Base-by-base conservation (phyloP, 1,140 invertebrate genomes). In the Liolophura sinensis region DNA sequence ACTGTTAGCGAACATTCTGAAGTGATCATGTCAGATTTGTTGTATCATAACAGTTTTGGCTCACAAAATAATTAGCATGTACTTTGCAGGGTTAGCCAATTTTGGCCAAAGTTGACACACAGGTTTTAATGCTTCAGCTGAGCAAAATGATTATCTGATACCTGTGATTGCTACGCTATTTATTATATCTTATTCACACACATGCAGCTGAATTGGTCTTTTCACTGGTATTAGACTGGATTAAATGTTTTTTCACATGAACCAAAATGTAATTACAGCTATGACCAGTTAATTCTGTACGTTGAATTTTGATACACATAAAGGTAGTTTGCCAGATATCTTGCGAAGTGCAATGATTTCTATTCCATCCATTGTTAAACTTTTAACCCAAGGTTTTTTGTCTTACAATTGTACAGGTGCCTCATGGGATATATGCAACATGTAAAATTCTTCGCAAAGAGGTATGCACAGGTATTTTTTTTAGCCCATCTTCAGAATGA, bases 371-470 rank as follows among this genome's bases (percentile, higher is more conserved):
- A 14, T 25, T 27, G 58, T 25, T 16, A n/a, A 60, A 60, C 47
- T 18, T 15, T 14, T 16, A 60, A 60, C 18, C 16, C 27, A n/a
- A 51, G 16, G 49, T 16, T 51, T 62, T 18, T 22, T 62, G 12
- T 64, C 20, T 31, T 54, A 62, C 7, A 69, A 48, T 59, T 62
- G 67, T 71, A 55, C 67, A 79, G 78, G 68, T 93, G 52, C 92
- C 92, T 25, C 85, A 88, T 61, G 91, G 91, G 59, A 90, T 92
- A 67, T 93, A 89, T 85, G 89, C 90, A 3, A 83, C 92, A 49
- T 93, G 92, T 80, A 90, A 90, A 81, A 90, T 93, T 52, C 90
- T 92, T 73, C 87, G 90, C 62, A 93, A 93, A 85, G 88, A 90
- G 72, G 82, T 85, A 65, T n/a, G n/a, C n/a, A n/a, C n/a, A 62